Evolutionary conservation across 2,888 invertebrate genomes (phyloP).

Genomic region (Tupiocoris notatus): DNA sequence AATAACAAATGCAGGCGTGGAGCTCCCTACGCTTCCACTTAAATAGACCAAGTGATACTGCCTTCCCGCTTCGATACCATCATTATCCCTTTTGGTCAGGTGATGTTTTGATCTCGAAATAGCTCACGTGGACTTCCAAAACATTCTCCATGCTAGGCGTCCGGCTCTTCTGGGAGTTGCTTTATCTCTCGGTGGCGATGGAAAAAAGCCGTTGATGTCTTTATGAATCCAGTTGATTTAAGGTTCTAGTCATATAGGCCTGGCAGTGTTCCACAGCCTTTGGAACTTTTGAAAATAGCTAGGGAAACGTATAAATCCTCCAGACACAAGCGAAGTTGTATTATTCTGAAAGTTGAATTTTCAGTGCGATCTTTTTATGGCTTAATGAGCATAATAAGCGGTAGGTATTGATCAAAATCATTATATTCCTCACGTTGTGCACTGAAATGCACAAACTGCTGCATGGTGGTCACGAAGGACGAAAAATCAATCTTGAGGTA

Average conservation of each 20-base stretch:
- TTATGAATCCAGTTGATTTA: slow-evolving; percentile 28
- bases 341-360: too few relatives aligned
- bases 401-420: too few relatives aligned
- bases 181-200: slow-evolving; percentile 16
- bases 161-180: not conserved
- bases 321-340: too few relatives aligned
- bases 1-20: slow-evolving; percentile 32
- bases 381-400: too few relatives aligned
- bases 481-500: too few relatives aligned
- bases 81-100: slow-evolving; percentile 23
- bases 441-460: too few relatives aligned
- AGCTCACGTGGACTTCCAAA: not conserved
- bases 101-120: slow-evolving; percentile 31
- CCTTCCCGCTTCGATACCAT: slow-evolving; percentile 22
- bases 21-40: slow-evolving; percentile 8
- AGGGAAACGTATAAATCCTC: not conserved
- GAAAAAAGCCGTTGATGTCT: slow-evolving; percentile 24
- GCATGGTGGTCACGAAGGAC: too few relatives aligned
- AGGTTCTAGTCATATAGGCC: not conserved
- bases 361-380: too few relatives aligned
- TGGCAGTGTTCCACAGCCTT: slow-evolving; percentile 27
- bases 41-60: slow-evolving; percentile 29
- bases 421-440: too few relatives aligned
- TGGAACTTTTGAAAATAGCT: slow-evolving; percentile 17
- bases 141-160: not conserved